Percentiles rank a stretch among this genome's conserved stretches.
Evolutionary conservation across 2,888 invertebrate species (phyloP).

Genomic region (Clanis bilineata): DNA sequence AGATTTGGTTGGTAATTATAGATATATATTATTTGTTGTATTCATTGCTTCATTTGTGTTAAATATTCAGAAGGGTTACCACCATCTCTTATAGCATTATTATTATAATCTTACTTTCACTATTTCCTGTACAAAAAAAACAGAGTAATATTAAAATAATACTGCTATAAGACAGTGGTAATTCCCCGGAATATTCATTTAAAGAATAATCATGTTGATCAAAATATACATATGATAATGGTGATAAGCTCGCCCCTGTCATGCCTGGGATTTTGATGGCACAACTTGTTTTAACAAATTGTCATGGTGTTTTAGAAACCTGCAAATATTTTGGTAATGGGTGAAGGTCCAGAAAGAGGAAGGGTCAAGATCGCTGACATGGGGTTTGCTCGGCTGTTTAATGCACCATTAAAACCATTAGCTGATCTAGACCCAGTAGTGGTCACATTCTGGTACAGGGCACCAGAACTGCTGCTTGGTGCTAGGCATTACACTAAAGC

Average conservation of each 20-base stretch:
- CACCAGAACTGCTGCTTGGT: slow-evolving; percentile 96
- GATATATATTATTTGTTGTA: background rate
- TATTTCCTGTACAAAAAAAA: too few species aligned
- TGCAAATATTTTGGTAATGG: slow-evolving; percentile 99
- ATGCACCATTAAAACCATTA: slow-evolving; percentile 97
- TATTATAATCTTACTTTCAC: too few species aligned
- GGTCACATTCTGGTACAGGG: slow-evolving; percentile 99
- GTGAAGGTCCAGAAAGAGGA: slow-evolving; percentile 98
- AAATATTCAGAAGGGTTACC: too few species aligned
- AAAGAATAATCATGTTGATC: too few species aligned
- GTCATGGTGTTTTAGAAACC: slow-evolving; percentile 90
- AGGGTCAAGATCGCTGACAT: slow-evolving; percentile 99
- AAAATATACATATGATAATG: too few species aligned
- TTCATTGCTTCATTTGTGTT: background rate
- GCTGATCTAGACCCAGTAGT: slow-evolving; percentile 99
- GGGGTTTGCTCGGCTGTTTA: slow-evolving; percentile 99
- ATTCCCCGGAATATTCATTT: too few species aligned
- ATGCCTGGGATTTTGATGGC: too few species aligned
- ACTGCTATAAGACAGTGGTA: too few species aligned
- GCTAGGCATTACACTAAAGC: slow-evolving; percentile 99
- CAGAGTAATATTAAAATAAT: too few species aligned
- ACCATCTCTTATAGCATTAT: too few species aligned
- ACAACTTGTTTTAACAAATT: too few species aligned
- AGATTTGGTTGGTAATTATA: slow-evolving; percentile 92
- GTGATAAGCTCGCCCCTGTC: too few species aligned